Base-by-base conservation (phyloP, 2,113 vertebrate species). In the Callipepla squamata region DNA sequence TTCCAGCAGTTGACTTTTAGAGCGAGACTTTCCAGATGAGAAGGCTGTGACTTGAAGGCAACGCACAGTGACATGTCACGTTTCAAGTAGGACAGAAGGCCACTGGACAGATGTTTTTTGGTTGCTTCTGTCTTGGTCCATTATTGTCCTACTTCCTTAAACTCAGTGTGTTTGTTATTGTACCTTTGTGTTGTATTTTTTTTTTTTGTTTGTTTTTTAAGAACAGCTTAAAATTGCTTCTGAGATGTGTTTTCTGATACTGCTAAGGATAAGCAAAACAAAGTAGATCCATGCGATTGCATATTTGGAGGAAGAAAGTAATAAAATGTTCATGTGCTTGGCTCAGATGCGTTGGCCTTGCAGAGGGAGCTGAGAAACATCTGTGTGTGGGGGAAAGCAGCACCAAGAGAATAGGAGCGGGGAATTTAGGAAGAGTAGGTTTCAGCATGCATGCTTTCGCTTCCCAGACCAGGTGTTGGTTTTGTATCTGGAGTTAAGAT, bases 271-370 rank as follows among this genome's bases (percentile, higher is more conserved):
- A 61, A 87, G 88, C n/a, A 48, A 73, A 92, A 62, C n/a, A 61
- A 55, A 58, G 69, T 75, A 58, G 57, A 50, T 66, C 51, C 73
- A 8, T 80, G 75, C 66, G 59, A 40, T 53, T 23, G 50, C 61
- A 40, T 92, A 51, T 73, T 89, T 94, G 70, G 78, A 87, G 81
- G 42, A 17, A 65, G 51, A 13, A 42, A 73, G 80, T 48, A 80
- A 78, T 95, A 78, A 92, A 89, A 84, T 22, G 20, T 69, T 91
- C 38, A 40, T 91, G 38, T 84, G 68, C 62, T 51, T 92, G 84
- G 80, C 89, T 75, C 68, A 63, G 47, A 12, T n/a, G 47, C 69
- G 82, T 45, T 95, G 92, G 68, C 83, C 90, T 72, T 75, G 28
- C 25, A 34, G 73, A 53, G 45, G 93, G 47, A 22, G 7, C 22